Percentiles rank a stretch among this genome's conserved stretches.
Conservation (phyloP, 2,113 vertebrate genomes). For the Scortum barcoo region DNA sequence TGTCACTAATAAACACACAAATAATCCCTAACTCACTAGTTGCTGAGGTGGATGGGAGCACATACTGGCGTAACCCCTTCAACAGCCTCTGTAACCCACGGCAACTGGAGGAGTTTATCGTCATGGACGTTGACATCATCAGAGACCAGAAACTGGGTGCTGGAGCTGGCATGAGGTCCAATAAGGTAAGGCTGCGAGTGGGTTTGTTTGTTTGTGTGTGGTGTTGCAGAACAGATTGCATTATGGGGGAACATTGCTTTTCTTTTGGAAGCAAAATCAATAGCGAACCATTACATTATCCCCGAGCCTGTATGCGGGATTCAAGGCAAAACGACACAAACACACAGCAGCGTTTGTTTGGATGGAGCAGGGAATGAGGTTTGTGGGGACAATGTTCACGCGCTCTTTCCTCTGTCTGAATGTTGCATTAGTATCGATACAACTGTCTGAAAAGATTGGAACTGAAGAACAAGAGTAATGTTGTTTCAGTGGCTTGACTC, state of each 20-base stretch:
- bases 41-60: constrained; percentile 93
- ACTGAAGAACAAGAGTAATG: constrained; percentile 7
- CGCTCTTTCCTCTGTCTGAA: constrained; percentile 19
- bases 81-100: constrained; percentile 91
- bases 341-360: constrained; percentile 38
- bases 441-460: constrained; percentile 10
- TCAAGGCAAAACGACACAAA: constrained; percentile 35
- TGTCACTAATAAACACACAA: neutral
- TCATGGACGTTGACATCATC: constrained; percentile 91
- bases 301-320: constrained; percentile 42
- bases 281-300: constrained; percentile 67
- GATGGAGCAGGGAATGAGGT: constrained; percentile 1
- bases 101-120: constrained; percentile 95
- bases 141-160: constrained; percentile 87
- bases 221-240: constrained; percentile 58
- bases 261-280: constrained; percentile 66
- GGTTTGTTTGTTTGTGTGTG: neutral
- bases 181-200: constrained; percentile 86
- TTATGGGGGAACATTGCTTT: constrained; percentile 61
- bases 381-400: neutral
- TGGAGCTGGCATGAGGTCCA: constrained; percentile 92
- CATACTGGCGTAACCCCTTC: constrained; percentile 96
- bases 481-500: constrained; percentile 5
- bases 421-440: constrained; percentile 36
- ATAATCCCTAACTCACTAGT: constrained; percentile 79